Evolutionary conservation across 1,140 invertebrate genomes (phyloP).

Genomic region (Drosophila pallidifrons): DNA sequence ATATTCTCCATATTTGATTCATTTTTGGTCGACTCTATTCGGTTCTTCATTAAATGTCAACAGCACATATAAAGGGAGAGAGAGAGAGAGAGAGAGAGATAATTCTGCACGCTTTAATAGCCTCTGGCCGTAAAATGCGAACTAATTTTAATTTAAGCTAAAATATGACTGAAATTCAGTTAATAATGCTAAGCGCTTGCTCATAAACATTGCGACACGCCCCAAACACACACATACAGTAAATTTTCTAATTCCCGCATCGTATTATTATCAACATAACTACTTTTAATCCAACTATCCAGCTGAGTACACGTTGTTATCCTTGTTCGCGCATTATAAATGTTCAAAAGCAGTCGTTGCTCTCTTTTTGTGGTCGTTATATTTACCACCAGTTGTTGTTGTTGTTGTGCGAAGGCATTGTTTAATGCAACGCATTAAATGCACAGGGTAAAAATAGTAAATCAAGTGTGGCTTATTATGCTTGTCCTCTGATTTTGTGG

Average conservation of each 20-base stretch:
- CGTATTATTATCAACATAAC: background rate
- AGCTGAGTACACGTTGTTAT: background rate
- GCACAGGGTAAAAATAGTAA: background rate
- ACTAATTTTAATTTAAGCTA: constrained; percentile 1
- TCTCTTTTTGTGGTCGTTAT: background rate
- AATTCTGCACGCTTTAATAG: background rate
- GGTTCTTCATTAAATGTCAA: background rate
- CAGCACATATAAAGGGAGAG: background rate
- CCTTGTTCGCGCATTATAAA: constrained; percentile 1
- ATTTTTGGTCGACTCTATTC: background rate
- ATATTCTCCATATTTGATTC: background rate
- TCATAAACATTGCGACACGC: background rate
- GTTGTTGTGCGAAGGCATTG: background rate
- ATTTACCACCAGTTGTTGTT: background rate
- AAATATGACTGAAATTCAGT: background rate
- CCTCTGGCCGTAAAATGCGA: background rate
- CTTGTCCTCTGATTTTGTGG: background rate
- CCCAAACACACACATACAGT: background rate
- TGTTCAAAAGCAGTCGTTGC: background rate
- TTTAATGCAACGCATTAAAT: background rate
- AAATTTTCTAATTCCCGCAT: too few species aligned
- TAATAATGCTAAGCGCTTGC: background rate
- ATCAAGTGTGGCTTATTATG: background rate
- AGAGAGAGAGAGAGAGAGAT: background rate
- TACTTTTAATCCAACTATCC: background rate